Evolutionary conservation across 2,113 vertebrate genomes (phyloP).

Genomic region (Turdus rufiventris): DNA sequence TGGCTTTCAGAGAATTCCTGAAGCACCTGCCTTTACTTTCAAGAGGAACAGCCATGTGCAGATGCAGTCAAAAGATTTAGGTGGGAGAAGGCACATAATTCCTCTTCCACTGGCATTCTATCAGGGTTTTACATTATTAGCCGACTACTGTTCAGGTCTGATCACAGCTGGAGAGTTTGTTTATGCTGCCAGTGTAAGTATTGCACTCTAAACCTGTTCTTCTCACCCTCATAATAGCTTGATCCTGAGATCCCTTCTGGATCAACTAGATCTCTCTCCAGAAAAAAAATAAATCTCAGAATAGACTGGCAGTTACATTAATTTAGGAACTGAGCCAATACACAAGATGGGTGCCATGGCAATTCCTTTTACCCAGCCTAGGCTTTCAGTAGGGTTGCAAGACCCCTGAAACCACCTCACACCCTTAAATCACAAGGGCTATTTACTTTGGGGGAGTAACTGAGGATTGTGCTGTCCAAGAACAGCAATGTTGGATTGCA

Average conservation of each 20-base stretch:
- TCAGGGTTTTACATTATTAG: not conserved
- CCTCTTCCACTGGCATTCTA: not conserved
- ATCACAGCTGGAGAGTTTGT: not conserved
- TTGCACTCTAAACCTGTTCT: not conserved
- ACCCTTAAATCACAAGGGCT: not conserved
- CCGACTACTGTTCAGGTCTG: not conserved
- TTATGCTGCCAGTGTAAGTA: not conserved
- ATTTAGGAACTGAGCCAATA: not conserved
- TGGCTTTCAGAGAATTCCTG: not conserved
- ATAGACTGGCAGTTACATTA: not conserved
- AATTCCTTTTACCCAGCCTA: not conserved
- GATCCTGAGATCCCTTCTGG: not conserved
- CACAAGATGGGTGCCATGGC: not conserved
- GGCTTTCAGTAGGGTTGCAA: not conserved
- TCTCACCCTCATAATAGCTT: fast-evolving
- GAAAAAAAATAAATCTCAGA: not conserved
- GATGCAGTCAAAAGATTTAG: not conserved
- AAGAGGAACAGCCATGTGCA: not conserved
- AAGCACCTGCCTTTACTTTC: not conserved
- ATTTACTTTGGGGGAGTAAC: not conserved
- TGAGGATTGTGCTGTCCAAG: not conserved
- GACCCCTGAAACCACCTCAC: not conserved
- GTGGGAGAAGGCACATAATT: not conserved
- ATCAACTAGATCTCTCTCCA: not conserved
- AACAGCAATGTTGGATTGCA: not conserved